phyloP scores from a whole-genome alignment of 2,113 vertebrate genomes.

The Pagrus major region DNA sequence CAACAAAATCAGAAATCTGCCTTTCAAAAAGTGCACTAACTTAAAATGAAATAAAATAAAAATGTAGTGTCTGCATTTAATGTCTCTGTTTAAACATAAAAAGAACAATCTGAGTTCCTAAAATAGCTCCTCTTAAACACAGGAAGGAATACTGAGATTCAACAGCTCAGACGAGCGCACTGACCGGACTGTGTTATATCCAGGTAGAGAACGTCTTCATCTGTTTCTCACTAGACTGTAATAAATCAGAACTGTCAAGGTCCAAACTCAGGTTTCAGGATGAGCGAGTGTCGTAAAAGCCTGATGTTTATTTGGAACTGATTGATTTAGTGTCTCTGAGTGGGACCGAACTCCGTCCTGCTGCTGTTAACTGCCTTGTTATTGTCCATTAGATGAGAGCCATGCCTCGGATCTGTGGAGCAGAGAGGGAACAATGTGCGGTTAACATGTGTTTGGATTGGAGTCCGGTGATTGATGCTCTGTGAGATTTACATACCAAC shows the following conservation, averaged over 20 bases:
- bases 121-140: slow-evolving; percentile 21
- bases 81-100: not conserved
- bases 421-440: slow-evolving; percentile 60
- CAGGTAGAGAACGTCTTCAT: slow-evolving; percentile 32
- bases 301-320: slow-evolving; percentile 69
- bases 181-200: not conserved
- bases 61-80: not conserved
- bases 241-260: slow-evolving; percentile 54
- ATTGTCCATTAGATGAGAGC: slow-evolving; percentile 75
- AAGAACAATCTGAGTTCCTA: not conserved
- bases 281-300: slow-evolving; percentile 52
- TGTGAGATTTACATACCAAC: slow-evolving; percentile 54
- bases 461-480: slow-evolving; percentile 73
- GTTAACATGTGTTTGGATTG: slow-evolving; percentile 74
- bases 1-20: not conserved
- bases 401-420: slow-evolving; percentile 65
- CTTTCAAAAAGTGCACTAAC: not conserved
- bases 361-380: slow-evolving; percentile 70
- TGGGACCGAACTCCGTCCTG: slow-evolving; percentile 54
- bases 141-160: slow-evolving; percentile 37
- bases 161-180: not conserved
- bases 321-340: slow-evolving; percentile 77
- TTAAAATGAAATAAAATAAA: not conserved
- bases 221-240: slow-evolving; percentile 35
- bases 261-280: slow-evolving; percentile 51